A percentile compares a stretch with the other conserved stretches of the same genome.
Evolutionary conservation across 2,797 vertebrate species (phyloP).

Genomic region (Mastacembelus armatus): DNA sequence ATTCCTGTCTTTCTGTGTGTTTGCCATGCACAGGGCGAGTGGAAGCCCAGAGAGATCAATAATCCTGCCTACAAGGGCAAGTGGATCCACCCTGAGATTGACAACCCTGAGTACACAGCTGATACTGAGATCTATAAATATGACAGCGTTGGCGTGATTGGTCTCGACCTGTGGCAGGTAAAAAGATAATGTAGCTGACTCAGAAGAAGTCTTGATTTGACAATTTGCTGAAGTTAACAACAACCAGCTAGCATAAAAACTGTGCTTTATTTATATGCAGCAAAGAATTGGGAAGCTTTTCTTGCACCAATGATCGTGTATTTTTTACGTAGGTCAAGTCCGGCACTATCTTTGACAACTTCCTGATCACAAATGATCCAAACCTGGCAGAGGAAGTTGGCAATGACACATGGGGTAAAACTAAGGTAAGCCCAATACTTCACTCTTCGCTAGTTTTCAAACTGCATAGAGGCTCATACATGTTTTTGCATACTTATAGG

Average conservation of each 20-base stretch:
- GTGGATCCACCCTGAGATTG: conserved; percentile 88
- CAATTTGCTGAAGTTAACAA: too few species aligned
- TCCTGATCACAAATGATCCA: conserved; percentile 88
- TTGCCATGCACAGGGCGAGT: conserved; percentile 78
- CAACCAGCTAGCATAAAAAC: too few species aligned
- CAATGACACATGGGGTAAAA: conserved; percentile 85
- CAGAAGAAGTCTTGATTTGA: too few species aligned
- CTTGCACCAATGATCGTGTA: too few species aligned
- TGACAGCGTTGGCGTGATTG: conserved; percentile 83
- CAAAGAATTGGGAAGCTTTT: too few species aligned
- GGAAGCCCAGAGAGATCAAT: conserved; percentile 85
- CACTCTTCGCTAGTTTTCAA: not conserved
- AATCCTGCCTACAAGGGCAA: conserved; percentile 88
- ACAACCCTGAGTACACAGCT: conserved; percentile 87
- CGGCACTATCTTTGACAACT: conserved; percentile 90
- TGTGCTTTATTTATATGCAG: too few species aligned
- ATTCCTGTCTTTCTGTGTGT: not conserved
- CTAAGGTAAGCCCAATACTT: conserved; percentile 77
- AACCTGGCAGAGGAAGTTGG: conserved; percentile 87
- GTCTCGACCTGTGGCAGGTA: conserved; percentile 89
- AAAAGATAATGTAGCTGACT: not conserved
- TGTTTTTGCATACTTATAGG: not conserved
- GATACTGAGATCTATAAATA: conserved; percentile 87
- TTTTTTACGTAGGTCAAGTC: conserved; percentile 84
- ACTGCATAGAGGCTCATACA: not conserved